A percentile compares a stretch with the other conserved stretches of the same genome.
These are phyloP conservation scores for Pao palembangensis DNA, from an alignment of 2,113 vertebrate species.

Conservation along the genomic window DNA sequence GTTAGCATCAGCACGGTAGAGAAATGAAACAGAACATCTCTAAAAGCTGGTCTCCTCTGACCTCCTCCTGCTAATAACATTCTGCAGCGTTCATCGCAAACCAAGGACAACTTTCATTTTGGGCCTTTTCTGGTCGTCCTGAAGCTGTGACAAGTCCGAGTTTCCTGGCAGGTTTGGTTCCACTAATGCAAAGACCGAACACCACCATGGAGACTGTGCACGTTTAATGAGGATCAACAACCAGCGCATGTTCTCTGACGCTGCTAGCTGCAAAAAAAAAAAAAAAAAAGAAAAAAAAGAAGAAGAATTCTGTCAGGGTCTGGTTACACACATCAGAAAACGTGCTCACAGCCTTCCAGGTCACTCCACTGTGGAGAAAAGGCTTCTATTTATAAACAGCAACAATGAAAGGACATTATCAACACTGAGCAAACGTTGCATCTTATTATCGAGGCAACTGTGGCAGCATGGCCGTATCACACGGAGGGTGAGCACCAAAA, in stretches of 20 bases:
- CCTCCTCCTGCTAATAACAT: slow-evolving; percentile 27
- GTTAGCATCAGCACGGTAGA: background rate
- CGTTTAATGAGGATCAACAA: slow-evolving; percentile 62
- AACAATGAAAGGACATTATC: slow-evolving; percentile 48
- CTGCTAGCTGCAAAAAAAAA: slow-evolving; percentile 35
- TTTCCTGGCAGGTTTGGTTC: slow-evolving; percentile 57
- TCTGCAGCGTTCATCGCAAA: slow-evolving; percentile 21
- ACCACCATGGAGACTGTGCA: slow-evolving; percentile 42
- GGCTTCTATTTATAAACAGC: slow-evolving; percentile 51
- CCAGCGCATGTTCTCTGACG: slow-evolving; percentile 34
- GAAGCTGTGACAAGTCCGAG: slow-evolving; percentile 39
- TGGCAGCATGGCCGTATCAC: slow-evolving; percentile 48
- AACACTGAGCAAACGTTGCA: slow-evolving; percentile 36
- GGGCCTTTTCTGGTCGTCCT: slow-evolving; percentile 32
- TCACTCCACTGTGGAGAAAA: slow-evolving; percentile 48
- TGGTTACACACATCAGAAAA: slow-evolving; percentile 54
- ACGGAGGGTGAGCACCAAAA: slow-evolving; percentile 54
- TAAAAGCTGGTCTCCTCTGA: slow-evolving; percentile 20
- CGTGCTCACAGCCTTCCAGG: slow-evolving; percentile 48
- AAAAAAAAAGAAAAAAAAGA: slow-evolving; percentile 48
- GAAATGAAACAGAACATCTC: background rate
- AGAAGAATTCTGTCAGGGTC: slow-evolving; percentile 51
- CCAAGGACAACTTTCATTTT: slow-evolving; percentile 43
- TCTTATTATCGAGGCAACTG: slow-evolving; percentile 47
- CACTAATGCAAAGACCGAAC: slow-evolving; percentile 60